phyloP scores from a whole-genome alignment of 2,797 vertebrate genomes.

The Ptychadena robeensis region DNA sequence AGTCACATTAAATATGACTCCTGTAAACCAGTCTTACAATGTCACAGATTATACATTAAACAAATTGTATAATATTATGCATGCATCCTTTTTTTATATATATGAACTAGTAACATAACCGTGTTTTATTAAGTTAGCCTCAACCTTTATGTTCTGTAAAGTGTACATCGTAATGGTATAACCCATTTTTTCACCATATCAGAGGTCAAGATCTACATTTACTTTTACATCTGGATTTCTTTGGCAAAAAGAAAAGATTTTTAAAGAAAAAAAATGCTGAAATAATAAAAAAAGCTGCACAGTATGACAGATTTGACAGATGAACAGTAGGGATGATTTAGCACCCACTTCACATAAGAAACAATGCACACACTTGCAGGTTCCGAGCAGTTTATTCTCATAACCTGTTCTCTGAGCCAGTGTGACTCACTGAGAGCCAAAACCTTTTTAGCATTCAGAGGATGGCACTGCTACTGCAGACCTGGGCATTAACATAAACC shows the following conservation, averaged over 20 bases:
- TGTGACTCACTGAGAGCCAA: background rate
- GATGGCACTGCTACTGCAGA: background rate
- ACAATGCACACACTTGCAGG: background rate
- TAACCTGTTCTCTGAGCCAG: background rate
- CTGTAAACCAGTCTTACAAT: background rate
- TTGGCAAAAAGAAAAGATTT: no score
- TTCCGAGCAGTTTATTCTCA: background rate
- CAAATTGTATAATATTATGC: background rate
- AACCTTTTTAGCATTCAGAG: background rate
- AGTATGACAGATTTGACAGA: background rate
- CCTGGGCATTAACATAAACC: background rate
- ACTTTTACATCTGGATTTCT: no score
- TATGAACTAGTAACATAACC: no score
- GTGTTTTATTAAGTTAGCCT: no score
- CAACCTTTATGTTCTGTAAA: no score
- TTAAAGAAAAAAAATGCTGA: background rate
- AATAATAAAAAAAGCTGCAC: background rate
- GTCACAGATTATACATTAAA: background rate
- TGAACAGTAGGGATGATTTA: background rate
- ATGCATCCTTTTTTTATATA: background rate
- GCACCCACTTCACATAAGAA: background rate
- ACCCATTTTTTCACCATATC: no score
- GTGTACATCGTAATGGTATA: no score
- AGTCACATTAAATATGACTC: background rate
- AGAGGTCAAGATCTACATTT: no score